Evolutionary conservation across 2,113 vertebrate genomes (phyloP), one percentile per base, ranked within the genome.

Genomic region (Eidolon helvum): DNA sequence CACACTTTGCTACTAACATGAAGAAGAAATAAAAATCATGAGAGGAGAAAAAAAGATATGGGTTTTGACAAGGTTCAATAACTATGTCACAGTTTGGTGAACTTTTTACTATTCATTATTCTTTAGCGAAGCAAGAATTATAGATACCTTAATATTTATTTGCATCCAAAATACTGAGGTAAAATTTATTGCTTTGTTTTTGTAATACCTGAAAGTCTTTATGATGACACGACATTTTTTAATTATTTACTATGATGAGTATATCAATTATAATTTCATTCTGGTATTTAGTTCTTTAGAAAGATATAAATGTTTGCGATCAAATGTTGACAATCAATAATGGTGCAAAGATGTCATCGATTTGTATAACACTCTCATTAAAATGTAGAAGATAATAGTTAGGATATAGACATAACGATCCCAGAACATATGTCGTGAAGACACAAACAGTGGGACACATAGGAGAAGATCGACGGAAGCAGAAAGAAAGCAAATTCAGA

Each of bases 11-110:
- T 87, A 40, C 90, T 28, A 92, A 75, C 21, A 71, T 26, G 16
- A 30, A 53, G 45, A 89, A 92, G 83, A 86, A 91, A 95, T 88
- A 91, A 86, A 97, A 97, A 69, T 95, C 82, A 93, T 50, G 50
- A 85, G 50, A 85, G 75, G 77, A 82, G 50, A 5, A 57, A 79
- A 96, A 96, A 57, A 50, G 63, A 82, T 78, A 68, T 12, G 40
- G n/a, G n/a, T 80, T 95, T 77, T 74, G 82, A 83, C n/a, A 72
- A 45, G 78, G 95, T 87, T 86, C 59, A 93, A 72, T 91, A 48
- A 66, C 28, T 74, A 35, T 38, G 40, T 82, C 72, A 82, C 53
- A 77, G 28, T 86, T 63, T 86, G 35, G 72, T 93, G 66, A 77
- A 40, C 5, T 91, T 85, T 77, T 69, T 55, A 57, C 66, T 82